Evolutionary conservation across 2,797 vertebrate species (phyloP), one percentile per base, ranked within the genome.

Genomic region (Petrocephalus sullivani): DNA sequence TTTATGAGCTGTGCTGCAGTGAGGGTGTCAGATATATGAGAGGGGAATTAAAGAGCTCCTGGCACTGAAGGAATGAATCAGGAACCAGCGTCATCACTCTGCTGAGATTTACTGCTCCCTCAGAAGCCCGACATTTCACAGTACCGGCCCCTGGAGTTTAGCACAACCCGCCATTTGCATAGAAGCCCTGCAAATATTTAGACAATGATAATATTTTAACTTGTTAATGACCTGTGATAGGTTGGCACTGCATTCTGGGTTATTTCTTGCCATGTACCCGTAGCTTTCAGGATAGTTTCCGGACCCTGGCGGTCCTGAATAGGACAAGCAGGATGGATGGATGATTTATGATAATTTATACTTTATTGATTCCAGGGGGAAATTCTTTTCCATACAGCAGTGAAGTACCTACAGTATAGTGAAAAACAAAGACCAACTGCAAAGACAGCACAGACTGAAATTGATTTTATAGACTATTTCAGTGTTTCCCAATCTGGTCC

Each of bases 41-140:
- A 21, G 16, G 87, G 57, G 78, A 53, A 83, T 82, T 88, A 81
- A 88, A 82, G 46, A 19, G 75, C 78, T 83, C 58, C 78, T 51
- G 33, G 56, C 10, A 1, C 41, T 28, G 56, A 1, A 37, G 75
- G 37, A 2, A 78, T 21, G 75, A 61, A 51, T 83, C 82, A 85
- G 49, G 23, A 28, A 14, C 21, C 53, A 56, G 82, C 33, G 53
- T 85, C 82, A 85, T 28, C 49, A 14, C 12, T 85, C 49, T 85
- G 21, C 81, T 28, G n/a, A 46, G 82, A 85, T 85, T 85, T 85
- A 54, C 49, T 85, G 19, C 49, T 23, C 2, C 53, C 0, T 23
- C 53, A 19, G 21, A 85, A 85, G 53, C 49, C 49, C 14, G 51
- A 56, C 49, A 23, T 54, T 54, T 28, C 49, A 51, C 82, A 85